Conservation (phyloP, 1,140 invertebrate genomes). For the Tribolium castaneum region DNA sequence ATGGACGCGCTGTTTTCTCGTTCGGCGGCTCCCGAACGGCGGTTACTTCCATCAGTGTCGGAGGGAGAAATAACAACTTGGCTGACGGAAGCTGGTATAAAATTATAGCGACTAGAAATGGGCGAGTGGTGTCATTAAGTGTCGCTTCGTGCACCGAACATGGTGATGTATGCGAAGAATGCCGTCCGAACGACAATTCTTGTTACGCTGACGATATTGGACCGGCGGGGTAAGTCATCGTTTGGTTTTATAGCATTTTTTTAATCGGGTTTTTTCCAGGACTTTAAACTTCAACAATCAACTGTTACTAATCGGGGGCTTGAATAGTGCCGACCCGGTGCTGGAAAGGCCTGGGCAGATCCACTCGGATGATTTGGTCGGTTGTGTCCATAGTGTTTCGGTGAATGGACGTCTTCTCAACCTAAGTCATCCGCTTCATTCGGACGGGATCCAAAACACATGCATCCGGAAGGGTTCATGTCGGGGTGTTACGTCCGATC, state of each 20-base stretch:
- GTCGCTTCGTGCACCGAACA: slow-evolving; percentile 84
- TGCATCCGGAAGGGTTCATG: slow-evolving; percentile 78
- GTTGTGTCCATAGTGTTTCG: slow-evolving; percentile 90
- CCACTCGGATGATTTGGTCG: slow-evolving; percentile 90
- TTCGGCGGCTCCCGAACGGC: slow-evolving; percentile 89
- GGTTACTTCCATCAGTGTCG: slow-evolving; percentile 81
- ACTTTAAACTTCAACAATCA: slow-evolving; percentile 94
- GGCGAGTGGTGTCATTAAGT: slow-evolving; percentile 85
- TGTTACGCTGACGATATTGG: slow-evolving; percentile 89
- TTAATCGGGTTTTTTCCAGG: slow-evolving; percentile 64
- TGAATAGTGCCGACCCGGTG: slow-evolving; percentile 84
- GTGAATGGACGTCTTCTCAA: slow-evolving; percentile 87
- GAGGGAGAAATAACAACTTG: slow-evolving; percentile 70
- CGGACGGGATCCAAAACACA: slow-evolving; percentile 77
- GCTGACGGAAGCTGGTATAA: slow-evolving; percentile 92
- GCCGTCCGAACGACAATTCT: slow-evolving; percentile 79
- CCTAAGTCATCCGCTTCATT: slow-evolving; percentile 78
- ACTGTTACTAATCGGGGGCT: slow-evolving; percentile 85
- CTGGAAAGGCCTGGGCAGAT: slow-evolving; percentile 89
- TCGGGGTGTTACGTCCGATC: slow-evolving; percentile 62
- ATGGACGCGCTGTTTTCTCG: slow-evolving; percentile 86
- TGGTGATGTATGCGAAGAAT: slow-evolving; percentile 87
- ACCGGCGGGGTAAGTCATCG: slow-evolving; percentile 78
- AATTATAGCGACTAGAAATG: slow-evolving; percentile 90
- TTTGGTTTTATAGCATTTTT: slow-evolving; percentile 6